phyloP scores from a whole-genome alignment of 2,113 vertebrate species.

The Proteles cristata region DNA sequence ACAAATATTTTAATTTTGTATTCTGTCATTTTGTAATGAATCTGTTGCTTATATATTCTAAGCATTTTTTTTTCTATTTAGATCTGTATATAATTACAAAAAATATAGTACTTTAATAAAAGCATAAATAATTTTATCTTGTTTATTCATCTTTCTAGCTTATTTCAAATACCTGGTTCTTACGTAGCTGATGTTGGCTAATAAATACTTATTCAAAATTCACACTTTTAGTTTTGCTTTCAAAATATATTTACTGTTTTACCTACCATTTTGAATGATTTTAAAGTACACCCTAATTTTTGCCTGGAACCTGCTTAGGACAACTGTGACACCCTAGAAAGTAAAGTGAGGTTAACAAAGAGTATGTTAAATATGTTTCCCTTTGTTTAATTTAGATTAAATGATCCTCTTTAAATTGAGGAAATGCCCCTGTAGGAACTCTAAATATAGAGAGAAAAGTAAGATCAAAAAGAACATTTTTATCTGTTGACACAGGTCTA shows the following conservation, averaged over 20 bases:
- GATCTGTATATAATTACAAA: background rate
- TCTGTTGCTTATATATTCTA: slow-evolving; percentile 5
- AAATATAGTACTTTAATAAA: background rate
- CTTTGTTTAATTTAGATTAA: slow-evolving; percentile 52
- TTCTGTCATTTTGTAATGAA: slow-evolving; percentile 15
- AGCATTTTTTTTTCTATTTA: background rate
- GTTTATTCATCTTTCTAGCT: background rate
- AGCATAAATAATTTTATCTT: background rate
- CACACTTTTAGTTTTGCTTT: slow-evolving; percentile 34
- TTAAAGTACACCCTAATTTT: background rate
- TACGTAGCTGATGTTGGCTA: background rate
- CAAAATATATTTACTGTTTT: slow-evolving; percentile 21
- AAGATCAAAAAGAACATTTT: slow-evolving; percentile 77
- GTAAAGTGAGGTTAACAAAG: background rate
- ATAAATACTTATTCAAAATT: background rate
- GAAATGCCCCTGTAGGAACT: slow-evolving; percentile 41
- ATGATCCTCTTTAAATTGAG: slow-evolving; percentile 52
- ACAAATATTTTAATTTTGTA: background rate
- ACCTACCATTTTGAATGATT: background rate
- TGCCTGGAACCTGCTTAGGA: background rate
- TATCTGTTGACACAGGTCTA: slow-evolving; percentile 80
- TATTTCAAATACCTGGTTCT: background rate
- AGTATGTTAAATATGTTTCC: background rate
- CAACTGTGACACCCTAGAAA: background rate
- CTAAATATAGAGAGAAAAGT: slow-evolving; percentile 35